phyloP scores from a whole-genome alignment of 2,113 vertebrate species.

The Mystacornis crossleyi region DNA sequence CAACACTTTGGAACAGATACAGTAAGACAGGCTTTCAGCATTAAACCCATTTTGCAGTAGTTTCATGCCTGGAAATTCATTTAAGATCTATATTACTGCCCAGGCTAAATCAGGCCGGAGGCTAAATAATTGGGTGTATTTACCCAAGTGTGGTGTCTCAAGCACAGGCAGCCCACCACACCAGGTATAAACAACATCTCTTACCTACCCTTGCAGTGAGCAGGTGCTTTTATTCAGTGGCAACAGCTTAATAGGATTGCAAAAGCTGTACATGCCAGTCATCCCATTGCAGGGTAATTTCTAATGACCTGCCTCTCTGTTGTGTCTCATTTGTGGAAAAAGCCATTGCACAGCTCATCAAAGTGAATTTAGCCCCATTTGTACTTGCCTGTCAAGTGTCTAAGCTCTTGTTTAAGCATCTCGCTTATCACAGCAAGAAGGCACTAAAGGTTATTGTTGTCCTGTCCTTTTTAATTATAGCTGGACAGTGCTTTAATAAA shows the following conservation, averaged over 20 bases:
- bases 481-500: conserved; percentile 29
- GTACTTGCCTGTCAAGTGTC: conserved; percentile 6
- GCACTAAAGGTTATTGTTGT: conserved; percentile 28
- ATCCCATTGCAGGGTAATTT: neutral
- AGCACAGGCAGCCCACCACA: neutral
- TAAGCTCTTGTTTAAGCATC: conserved; percentile 1
- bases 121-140: rapidly evolving
- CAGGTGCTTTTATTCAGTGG: neutral
- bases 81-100: rapidly evolving
- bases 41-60: neutral
- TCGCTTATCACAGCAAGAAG: neutral
- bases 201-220: neutral
- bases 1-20: neutral
- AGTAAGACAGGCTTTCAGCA: neutral
- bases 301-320: conserved; percentile 12
- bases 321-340: neutral
- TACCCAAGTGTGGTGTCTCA: neutral
- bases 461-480: conserved; percentile 39
- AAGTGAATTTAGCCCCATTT: conserved; percentile 37
- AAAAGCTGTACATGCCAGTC: neutral
- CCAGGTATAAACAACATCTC: neutral
- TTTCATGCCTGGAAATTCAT: neutral
- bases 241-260: neutral
- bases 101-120: neutral
- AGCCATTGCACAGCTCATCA: neutral